A percentile compares a stretch with the other conserved stretches of the same genome.
Conservation (phyloP, 2,888 invertebrate species). For the Halictus ligatus region DNA sequence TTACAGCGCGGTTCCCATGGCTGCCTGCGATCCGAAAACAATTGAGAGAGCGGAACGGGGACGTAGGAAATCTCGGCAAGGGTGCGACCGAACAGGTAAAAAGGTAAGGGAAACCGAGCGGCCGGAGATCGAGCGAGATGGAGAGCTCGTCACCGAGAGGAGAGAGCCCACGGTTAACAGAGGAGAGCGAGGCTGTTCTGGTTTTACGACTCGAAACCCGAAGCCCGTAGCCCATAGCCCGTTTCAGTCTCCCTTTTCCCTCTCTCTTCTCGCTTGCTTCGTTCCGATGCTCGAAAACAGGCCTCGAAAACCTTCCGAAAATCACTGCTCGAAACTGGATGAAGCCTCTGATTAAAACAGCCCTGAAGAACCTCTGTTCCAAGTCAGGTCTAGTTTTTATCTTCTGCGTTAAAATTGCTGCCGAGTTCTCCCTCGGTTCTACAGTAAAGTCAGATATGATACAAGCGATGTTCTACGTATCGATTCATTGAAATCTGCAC, state of each 20-base stretch:
- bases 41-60: slow-evolving; percentile 55
- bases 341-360: neutral
- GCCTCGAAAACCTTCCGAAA: neutral
- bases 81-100: slow-evolving; percentile 35
- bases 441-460: no score
- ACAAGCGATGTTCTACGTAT: no score
- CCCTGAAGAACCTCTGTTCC: no score
- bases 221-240: slow-evolving; percentile 65
- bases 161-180: slow-evolving; percentile 16
- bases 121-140: slow-evolving; percentile 35
- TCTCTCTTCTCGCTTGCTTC: neutral
- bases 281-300: slow-evolving; percentile 21
- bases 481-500: no score
- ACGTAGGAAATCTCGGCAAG: slow-evolving; percentile 57
- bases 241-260: slow-evolving; percentile 27
- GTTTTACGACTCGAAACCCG: slow-evolving; percentile 80
- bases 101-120: slow-evolving; percentile 36
- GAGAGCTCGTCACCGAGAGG: slow-evolving; percentile 18
- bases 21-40: slow-evolving; percentile 66
- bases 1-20: slow-evolving; percentile 66
- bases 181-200: slow-evolving; percentile 63
- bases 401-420: no score
- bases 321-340: neutral
- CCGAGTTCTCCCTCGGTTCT: no score
- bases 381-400: no score